These are phyloP conservation scores for Frankliniella fusca DNA, from an alignment of 2,888 invertebrate species.

Conservation along the genomic window DNA sequence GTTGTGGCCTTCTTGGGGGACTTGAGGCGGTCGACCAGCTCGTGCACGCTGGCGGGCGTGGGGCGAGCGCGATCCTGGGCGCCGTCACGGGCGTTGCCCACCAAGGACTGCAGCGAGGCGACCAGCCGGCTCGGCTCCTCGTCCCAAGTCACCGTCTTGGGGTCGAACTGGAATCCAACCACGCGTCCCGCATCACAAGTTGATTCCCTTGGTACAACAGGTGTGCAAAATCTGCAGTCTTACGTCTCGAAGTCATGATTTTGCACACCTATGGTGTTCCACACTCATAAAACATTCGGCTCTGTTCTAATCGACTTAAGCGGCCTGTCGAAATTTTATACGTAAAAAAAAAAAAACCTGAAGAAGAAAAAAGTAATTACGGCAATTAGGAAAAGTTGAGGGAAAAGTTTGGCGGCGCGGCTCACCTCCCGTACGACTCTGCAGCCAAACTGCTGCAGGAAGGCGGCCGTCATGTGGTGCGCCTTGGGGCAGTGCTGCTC, in stretches of 20 bases:
- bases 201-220: too few species aligned
- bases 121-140: slow-evolving; percentile 59
- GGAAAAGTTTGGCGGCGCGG: too few species aligned
- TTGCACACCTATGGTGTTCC: too few species aligned
- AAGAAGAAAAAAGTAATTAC: too few species aligned
- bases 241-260: too few species aligned
- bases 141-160: slow-evolving; percentile 62
- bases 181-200: too few species aligned
- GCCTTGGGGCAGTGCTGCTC: slow-evolving; percentile 51
- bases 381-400: too few species aligned
- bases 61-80: not conserved
- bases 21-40: not conserved
- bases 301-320: too few species aligned
- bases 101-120: slow-evolving; percentile 56
- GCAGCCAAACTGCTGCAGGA: slow-evolving; percentile 68
- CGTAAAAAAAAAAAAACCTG: too few species aligned
- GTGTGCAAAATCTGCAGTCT: too few species aligned
- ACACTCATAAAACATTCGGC: too few species aligned
- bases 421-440: slow-evolving; percentile 61
- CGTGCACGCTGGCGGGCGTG: not conserved
- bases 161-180: slow-evolving; percentile 60
- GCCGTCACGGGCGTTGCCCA: slow-evolving; percentile 28
- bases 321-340: too few species aligned
- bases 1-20: not conserved
- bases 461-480: slow-evolving; percentile 52